phyloP scores from a whole-genome alignment of 1,140 invertebrate species.

The Phthorimaea operculella region DNA sequence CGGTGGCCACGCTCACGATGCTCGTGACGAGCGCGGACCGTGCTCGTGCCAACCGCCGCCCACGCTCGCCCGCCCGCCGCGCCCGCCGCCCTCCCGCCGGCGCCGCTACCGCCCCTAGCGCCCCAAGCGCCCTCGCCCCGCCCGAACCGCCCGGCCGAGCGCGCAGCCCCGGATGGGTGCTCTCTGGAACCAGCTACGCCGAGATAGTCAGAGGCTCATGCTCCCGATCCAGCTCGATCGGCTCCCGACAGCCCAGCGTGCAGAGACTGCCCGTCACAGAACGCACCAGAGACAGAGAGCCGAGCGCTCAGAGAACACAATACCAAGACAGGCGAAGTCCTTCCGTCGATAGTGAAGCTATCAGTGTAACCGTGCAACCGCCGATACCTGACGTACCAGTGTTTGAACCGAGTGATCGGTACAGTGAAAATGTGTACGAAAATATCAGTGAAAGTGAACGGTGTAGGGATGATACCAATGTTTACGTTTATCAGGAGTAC shows the following conservation, averaged over 20 bases:
- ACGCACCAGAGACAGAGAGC: neutral
- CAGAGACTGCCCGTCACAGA: slow-evolving; percentile 18
- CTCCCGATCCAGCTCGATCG: slow-evolving; percentile 43
- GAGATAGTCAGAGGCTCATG: slow-evolving; percentile 77
- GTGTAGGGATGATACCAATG: slow-evolving; percentile 11
- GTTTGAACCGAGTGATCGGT: slow-evolving; percentile 10
- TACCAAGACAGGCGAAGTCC: neutral
- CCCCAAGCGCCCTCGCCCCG: slow-evolving; percentile 20
- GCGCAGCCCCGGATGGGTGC: slow-evolving; percentile 77
- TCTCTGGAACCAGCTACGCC: slow-evolving; percentile 79
- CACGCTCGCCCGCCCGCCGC: slow-evolving; percentile 30
- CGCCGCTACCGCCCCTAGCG: slow-evolving; percentile 27
- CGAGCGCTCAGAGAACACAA: neutral
- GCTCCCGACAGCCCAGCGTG: slow-evolving; percentile 28
- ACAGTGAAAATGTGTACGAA: slow-evolving; percentile 22
- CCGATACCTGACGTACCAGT: slow-evolving; percentile 14
- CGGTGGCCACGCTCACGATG: slow-evolving; percentile 45
- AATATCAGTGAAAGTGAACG: slow-evolving; percentile 28
- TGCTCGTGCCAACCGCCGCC: slow-evolving; percentile 44
- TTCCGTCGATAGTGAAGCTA: slow-evolving; percentile 8
- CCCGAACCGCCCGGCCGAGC: slow-evolving; percentile 20
- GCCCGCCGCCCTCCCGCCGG: slow-evolving; percentile 11
- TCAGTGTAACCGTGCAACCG: slow-evolving; percentile 18
- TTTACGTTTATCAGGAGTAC: slow-evolving; percentile 11
- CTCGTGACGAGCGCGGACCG: slow-evolving; percentile 50